Base-by-base conservation (phyloP, 2,888 invertebrate species). In the Gryllus longicercus region DNA sequence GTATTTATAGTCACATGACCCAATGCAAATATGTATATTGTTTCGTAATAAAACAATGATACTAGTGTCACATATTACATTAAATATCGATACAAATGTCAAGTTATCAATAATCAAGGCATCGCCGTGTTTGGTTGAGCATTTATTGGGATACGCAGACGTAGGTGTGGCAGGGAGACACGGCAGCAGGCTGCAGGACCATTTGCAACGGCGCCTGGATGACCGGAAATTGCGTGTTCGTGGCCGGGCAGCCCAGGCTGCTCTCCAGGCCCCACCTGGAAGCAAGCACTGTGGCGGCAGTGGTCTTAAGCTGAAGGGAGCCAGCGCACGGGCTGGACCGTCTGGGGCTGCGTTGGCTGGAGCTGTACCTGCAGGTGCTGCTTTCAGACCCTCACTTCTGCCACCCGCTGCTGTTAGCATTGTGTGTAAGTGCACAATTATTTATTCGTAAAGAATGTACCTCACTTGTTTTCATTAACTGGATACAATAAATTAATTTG, bases 131-230 rank as follows among this genome's bases (percentile, higher is more conserved):
- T 38, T 38, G 38, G 14, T 63, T 63, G 63, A 63, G 63, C n/a
- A n/a, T n/a, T 14, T n/a, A 63, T 63, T 63, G 63, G 63, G 63
- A 63, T 63, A 63, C 63, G 63, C 63, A 63, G 63, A 63, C 12
- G n/a, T 63, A 63, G 75, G 75, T 75, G 49, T 49, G 49, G 77
- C 86, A 89, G 86, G 87, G 76, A 87, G 89, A 80, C 90, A 89
- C 82, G 88, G 90, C 78, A 88, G 89, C 12, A 89, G 90, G 84
- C 86, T 91, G 79, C 90, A 91, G 84, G 91, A 91, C 84, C 91
- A 91, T 84, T 85, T 91, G 75, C 89, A 90, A 84, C 88, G 89
- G 81, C 87, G 90, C 50, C 86, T 91, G 76, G 91, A 91, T 83
- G 91, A 91, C 83, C 87, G 91, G 63, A 63, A 49, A 25, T 51